Evolutionary conservation across 1,140 invertebrate genomes (phyloP).

Genomic region (Pygmarrhopalites habei): DNA sequence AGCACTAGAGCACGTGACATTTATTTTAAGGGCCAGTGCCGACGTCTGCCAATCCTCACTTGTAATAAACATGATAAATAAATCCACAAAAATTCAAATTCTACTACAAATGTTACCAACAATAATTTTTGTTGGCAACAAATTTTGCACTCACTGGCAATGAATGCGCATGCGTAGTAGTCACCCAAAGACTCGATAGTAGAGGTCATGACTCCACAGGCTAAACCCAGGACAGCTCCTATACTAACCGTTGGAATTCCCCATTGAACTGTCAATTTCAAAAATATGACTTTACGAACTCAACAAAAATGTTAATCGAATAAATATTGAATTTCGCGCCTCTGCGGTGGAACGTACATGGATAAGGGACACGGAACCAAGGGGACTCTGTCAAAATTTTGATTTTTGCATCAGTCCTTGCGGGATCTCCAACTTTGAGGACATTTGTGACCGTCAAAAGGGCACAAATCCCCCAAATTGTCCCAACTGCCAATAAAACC

Average conservation of each 20-base stretch:
- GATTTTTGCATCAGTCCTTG: constrained; percentile 67
- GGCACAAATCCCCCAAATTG: constrained; percentile 69
- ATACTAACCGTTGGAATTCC: constrained; percentile 69
- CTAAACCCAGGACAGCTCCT: constrained; percentile 68
- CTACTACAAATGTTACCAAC: no score
- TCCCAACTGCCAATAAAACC: constrained; percentile 69
- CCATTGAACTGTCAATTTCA: constrained; percentile 69
- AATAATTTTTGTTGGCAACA: no score
- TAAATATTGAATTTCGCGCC: constrained; percentile 4
- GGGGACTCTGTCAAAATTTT: constrained; percentile 62
- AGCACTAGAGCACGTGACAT: no score
- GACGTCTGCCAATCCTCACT: no score
- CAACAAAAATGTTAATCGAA: not conserved
- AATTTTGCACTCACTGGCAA: no score
- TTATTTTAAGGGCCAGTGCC: no score
- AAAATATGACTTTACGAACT: no score
- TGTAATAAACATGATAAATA: no score
- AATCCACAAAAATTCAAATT: no score
- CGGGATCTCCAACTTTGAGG: constrained; percentile 59
- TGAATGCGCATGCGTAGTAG: constrained; percentile 74
- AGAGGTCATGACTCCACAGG: constrained; percentile 73
- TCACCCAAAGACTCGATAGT: constrained; percentile 81
- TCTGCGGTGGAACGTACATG: constrained; percentile 52
- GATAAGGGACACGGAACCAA: constrained; percentile 76
- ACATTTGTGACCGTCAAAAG: constrained; percentile 61